phyloP scores from a whole-genome alignment of 2,888 invertebrate species.

The Hemistola chrysoprasaria region DNA sequence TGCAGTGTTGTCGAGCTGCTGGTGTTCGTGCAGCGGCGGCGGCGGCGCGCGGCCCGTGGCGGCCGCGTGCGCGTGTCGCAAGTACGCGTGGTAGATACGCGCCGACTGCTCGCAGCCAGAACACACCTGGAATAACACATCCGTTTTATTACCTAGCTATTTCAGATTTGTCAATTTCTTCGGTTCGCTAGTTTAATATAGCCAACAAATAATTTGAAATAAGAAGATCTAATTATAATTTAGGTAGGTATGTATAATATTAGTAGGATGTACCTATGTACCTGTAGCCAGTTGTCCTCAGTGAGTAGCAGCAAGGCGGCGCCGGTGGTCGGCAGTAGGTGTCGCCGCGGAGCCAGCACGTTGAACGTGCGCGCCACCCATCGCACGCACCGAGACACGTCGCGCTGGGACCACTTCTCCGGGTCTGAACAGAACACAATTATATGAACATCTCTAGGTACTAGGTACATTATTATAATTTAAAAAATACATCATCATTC shows the following conservation, averaged over 20 bases:
- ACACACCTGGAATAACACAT: no score
- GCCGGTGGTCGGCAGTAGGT: slow-evolving; percentile 72
- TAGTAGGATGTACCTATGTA: no score
- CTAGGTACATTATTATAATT: no score
- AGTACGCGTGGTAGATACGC: slow-evolving; percentile 74
- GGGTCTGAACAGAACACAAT: no score
- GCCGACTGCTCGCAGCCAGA: slow-evolving; percentile 69
- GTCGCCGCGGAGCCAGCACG: slow-evolving; percentile 67
- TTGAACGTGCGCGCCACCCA: slow-evolving; percentile 77
- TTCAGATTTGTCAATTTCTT: no score
- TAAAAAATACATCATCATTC: no score
- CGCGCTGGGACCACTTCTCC: slow-evolving; percentile 70
- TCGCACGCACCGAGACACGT: slow-evolving; percentile 77
- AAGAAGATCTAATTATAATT: no score
- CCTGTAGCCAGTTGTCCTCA: slow-evolving; percentile 77
- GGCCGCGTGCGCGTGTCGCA: slow-evolving; percentile 71
- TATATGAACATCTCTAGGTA: no score
- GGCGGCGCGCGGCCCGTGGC: slow-evolving; percentile 76
- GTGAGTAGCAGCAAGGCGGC: slow-evolving; percentile 74
- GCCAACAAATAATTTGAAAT: no score
- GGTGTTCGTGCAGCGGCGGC: slow-evolving; percentile 68
- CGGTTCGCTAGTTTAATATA: no score
- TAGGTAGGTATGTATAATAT: no score
- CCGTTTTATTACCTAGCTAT: no score
- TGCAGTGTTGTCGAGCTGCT: slow-evolving; percentile 36